Percentiles rank a stretch among this genome's conserved stretches.
These are phyloP conservation scores for Aphidius gifuensis DNA, from an alignment of 1,140 invertebrate genomes.

Conservation along the genomic window DNA sequence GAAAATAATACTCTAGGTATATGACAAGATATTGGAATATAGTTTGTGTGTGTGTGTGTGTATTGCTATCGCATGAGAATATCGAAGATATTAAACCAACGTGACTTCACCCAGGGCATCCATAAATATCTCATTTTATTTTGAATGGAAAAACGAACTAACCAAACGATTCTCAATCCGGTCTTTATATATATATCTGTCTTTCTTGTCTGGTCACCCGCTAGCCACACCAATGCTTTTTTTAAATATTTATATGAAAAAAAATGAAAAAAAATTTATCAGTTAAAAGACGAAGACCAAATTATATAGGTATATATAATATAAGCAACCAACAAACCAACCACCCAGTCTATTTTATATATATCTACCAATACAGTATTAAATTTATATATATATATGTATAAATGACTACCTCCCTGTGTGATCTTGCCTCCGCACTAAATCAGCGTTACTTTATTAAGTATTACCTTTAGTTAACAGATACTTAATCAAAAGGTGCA, in stretches of 20 bases:
- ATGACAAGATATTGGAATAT: no score
- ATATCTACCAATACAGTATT: no score
- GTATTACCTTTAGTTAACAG: conserved; percentile 59
- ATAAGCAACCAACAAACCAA: no score
- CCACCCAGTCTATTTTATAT: no score
- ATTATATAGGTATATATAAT: no score
- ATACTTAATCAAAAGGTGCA: conserved; percentile 58
- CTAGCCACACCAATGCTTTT: not conserved
- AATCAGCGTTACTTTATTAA: conserved; percentile 59
- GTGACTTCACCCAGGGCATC: conserved; percentile 21
- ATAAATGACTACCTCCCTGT: conserved; percentile 19
- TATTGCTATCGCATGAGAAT: conserved; percentile 7
- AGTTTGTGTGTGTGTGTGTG: not conserved
- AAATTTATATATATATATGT: no score
- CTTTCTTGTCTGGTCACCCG: conserved; percentile 5
- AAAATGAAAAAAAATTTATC: not conserved
- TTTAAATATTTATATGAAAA: conserved; percentile 1
- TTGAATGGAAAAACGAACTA: conserved; percentile 55
- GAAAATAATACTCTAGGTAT: no score
- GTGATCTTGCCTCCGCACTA: conserved; percentile 38
- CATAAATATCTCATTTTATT: conserved; percentile 58
- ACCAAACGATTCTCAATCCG: conserved; percentile 30
- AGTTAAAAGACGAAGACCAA: no score
- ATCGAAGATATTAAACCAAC: no score
- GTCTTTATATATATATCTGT: conserved; percentile 1